phyloP scores from a whole-genome alignment of 2,888 invertebrate species.

The Argyresthia albistria region DNA sequence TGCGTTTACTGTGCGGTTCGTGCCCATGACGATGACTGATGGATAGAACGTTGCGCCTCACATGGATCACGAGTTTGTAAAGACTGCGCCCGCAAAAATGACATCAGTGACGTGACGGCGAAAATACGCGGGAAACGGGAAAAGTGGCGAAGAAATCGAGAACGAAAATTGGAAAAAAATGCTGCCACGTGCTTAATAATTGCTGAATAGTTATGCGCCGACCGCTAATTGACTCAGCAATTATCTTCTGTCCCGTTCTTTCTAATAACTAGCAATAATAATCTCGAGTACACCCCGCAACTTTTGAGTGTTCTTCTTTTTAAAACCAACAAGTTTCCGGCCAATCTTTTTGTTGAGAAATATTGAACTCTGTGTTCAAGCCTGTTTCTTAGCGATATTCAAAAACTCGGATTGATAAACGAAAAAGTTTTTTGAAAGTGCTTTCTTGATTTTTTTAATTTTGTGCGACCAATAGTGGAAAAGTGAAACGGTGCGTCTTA shows the following conservation, averaged over 20 bases:
- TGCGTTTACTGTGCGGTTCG: constrained; percentile 30
- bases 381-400: not conserved
- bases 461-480: constrained; percentile 14
- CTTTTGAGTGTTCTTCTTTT: constrained; percentile 5
- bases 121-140: constrained; percentile 5
- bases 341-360: constrained; percentile 1
- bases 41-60: not conserved
- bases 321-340: constrained; percentile 4
- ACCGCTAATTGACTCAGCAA: constrained; percentile 49
- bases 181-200: constrained; percentile 56
- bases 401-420: not conserved
- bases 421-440: constrained; percentile 16
- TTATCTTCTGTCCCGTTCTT: constrained; percentile 50
- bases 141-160: constrained; percentile 9
- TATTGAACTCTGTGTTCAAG: constrained; percentile 1
- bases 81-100: constrained; percentile 37
- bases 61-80: not conserved
- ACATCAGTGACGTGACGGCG: constrained; percentile 53
- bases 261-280: constrained; percentile 39
- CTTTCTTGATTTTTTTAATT: constrained; percentile 12
- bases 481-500: constrained; percentile 61
- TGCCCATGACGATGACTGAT: constrained; percentile 13
- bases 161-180: constrained; percentile 32
- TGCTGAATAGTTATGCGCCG: constrained; percentile 41
- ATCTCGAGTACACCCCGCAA: constrained; percentile 33